Evolutionary conservation across 2,797 vertebrate species (phyloP).

Genomic region (Luscinia megarhynchos): DNA sequence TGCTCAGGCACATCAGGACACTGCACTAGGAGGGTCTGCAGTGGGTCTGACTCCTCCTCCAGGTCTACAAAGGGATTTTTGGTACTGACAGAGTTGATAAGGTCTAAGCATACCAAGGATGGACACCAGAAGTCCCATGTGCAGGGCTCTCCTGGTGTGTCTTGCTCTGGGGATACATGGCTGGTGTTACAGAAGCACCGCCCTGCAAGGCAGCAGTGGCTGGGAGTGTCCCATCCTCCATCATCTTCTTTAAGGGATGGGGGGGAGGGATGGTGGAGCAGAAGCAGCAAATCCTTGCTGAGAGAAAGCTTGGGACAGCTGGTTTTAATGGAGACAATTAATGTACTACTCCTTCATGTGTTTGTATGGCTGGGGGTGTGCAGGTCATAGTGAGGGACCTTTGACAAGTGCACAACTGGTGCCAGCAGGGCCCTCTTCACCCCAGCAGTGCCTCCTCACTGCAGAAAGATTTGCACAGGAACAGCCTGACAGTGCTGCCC

Average conservation of each 20-base stretch:
- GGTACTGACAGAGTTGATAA: not conserved
- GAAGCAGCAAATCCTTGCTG: not conserved
- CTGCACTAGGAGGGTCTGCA: not conserved
- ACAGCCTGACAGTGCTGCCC: not conserved
- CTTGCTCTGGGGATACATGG: accelerated
- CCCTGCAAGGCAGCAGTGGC: accelerated
- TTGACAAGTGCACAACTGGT: accelerated
- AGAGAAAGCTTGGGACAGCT: not conserved
- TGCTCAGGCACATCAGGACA: not conserved
- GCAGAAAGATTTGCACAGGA: accelerated
- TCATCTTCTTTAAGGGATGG: not conserved
- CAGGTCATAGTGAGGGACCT: not conserved
- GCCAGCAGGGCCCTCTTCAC: not conserved
- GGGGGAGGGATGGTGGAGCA: not conserved
- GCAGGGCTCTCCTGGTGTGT: accelerated
- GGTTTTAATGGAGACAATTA: not conserved
- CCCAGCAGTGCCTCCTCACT: not conserved
- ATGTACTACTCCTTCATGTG: accelerated
- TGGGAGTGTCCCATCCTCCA: not conserved
- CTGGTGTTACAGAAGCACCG: not conserved
- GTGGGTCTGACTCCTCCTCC: accelerated
- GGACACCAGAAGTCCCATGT: accelerated
- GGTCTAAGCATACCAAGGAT: not conserved
- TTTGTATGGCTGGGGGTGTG: not conserved
- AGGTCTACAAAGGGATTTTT: not conserved